These are phyloP conservation scores for Pomacea canaliculata DNA, from an alignment of 2,888 invertebrate species.

Conservation along the genomic window DNA sequence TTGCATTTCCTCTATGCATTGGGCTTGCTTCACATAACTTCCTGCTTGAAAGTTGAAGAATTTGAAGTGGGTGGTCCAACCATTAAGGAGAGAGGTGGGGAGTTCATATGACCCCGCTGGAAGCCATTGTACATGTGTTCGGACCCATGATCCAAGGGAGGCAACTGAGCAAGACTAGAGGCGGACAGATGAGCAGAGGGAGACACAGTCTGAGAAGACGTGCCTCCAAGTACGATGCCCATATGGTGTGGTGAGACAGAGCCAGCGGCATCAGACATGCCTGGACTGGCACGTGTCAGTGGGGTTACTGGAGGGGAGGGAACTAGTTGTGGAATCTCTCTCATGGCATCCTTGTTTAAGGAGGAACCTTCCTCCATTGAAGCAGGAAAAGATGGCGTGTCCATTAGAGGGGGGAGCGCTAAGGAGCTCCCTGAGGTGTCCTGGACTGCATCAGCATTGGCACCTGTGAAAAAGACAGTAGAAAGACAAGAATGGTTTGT, in stretches of 20 bases:
- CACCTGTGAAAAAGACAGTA: conserved; percentile 11
- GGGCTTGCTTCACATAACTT: not conserved
- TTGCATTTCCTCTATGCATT: too few relatives aligned
- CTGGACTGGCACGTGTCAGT: not conserved
- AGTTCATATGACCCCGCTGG: not conserved
- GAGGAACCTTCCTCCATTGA: conserved; percentile 16
- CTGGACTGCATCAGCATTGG: conserved; percentile 15
- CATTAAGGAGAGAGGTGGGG: conserved; percentile 1
- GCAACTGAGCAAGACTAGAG: not conserved
- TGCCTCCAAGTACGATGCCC: not conserved
- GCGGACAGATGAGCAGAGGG: conserved; percentile 8
- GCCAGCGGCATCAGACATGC: not conserved
- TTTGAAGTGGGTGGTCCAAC: not conserved
- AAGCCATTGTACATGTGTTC: conserved; percentile 1
- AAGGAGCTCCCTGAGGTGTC: not conserved
- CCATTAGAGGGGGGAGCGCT: conserved; percentile 11
- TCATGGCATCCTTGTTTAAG: not conserved
- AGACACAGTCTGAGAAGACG: not conserved
- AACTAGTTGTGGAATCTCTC: conserved; percentile 4
- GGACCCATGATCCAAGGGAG: not conserved
- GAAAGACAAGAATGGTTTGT: too few relatives aligned
- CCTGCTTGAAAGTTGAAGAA: conserved; percentile 14
- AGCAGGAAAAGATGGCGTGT: conserved; percentile 7
- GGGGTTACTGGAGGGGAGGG: not conserved
- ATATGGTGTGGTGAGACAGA: not conserved